A percentile compares a stretch with the other conserved stretches of the same genome.
phyloP scores from a whole-genome alignment of 1,140 invertebrate species.

The Homarus americanus region DNA sequence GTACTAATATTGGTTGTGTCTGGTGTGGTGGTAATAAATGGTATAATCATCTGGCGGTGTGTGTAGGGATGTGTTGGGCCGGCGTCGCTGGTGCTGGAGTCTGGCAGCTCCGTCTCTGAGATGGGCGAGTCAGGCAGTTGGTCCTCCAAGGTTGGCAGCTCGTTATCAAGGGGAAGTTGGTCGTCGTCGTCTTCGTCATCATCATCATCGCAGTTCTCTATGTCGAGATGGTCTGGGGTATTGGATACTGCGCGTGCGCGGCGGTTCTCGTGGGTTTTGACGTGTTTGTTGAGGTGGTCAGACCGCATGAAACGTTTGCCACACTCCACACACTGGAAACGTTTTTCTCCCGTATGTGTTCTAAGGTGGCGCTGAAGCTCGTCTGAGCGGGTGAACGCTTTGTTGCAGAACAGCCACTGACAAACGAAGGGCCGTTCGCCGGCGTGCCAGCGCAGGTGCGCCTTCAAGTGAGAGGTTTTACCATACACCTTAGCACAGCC shows the following conservation, averaged over 20 bases:
- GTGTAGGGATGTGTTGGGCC: neutral
- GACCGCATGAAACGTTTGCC: conserved; percentile 48
- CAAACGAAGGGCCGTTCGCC: conserved; percentile 92
- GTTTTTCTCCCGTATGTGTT: conserved; percentile 44
- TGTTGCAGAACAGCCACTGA: conserved; percentile 96
- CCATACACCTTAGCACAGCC: conserved; percentile 88
- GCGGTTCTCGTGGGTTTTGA: conserved; percentile 25
- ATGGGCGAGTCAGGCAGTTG: neutral
- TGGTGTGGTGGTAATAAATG: too few relatives aligned
- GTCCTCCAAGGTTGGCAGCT: neutral
- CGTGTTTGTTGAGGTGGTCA: conserved; percentile 38
- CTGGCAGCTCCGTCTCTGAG: neutral
- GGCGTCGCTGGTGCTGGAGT: neutral
- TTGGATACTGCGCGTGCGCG: neutral
- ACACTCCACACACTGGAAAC: conserved; percentile 20
- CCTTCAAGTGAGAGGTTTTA: conserved; percentile 95
- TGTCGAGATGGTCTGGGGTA: neutral
- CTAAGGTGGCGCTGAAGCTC: conserved; percentile 45
- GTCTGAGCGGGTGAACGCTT: conserved; percentile 77
- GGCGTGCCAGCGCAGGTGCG: conserved; percentile 94
- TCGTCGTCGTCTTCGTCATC: conserved; percentile 20
- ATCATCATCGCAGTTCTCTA: neutral
- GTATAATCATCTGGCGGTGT: neutral
- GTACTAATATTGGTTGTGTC: too few relatives aligned
- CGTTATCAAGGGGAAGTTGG: neutral